phyloP scores from a whole-genome alignment of 2,888 invertebrate genomes.

The Microctonus aethiopoides region DNA sequence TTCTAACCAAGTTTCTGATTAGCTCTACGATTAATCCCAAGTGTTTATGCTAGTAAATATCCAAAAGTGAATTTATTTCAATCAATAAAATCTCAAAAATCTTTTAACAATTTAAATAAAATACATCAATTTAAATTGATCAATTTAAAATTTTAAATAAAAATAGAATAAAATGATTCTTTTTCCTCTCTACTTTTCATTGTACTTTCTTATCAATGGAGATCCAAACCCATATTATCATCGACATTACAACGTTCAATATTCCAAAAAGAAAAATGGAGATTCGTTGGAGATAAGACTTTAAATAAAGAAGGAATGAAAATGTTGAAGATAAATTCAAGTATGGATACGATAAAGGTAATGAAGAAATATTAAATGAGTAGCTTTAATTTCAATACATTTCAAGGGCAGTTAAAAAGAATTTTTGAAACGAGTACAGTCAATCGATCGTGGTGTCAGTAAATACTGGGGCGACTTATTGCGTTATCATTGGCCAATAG shows the following conservation, averaged over 20 bases:
- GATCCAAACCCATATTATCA: neutral
- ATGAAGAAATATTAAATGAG: neutral
- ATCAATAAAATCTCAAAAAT: conserved; percentile 10
- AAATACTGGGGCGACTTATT: conserved; percentile 45
- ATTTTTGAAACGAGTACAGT: conserved; percentile 24
- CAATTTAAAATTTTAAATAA: too few species aligned
- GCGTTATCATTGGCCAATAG: conserved; percentile 44
- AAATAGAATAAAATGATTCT: too few species aligned
- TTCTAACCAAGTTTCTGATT: conserved; percentile 7
- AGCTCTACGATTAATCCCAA: conserved; percentile 9
- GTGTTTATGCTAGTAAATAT: conserved; percentile 6
- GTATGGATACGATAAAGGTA: conserved; percentile 18
- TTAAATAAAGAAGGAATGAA: neutral
- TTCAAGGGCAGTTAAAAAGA: neutral
- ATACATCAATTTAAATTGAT: neutral
- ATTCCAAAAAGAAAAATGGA: neutral
- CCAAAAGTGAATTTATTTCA: neutral
- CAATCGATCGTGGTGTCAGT: conserved; percentile 39
- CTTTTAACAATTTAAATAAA: neutral
- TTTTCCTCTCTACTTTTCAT: neutral
- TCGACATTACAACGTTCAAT: conserved; percentile 3
- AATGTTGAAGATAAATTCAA: conserved; percentile 9
- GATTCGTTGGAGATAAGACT: neutral
- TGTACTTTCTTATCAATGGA: neutral
- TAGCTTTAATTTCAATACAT: neutral